phyloP scores from a whole-genome alignment of 1,140 invertebrate species.

The Drosophila persimilis region DNA sequence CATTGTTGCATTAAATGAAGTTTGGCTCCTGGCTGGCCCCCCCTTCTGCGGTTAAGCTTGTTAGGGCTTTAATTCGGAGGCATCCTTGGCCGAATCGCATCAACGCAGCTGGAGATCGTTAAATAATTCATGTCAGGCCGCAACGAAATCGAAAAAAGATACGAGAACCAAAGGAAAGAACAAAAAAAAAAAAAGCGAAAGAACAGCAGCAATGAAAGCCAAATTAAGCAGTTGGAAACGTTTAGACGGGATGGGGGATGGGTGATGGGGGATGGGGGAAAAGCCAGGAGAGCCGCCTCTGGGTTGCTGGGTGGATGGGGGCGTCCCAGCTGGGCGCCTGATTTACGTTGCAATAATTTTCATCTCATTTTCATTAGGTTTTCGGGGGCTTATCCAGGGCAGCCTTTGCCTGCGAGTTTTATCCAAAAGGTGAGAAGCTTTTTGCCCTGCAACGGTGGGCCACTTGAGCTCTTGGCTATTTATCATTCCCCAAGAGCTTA shows the following conservation, averaged over 20 bases:
- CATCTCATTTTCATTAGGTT: conserved; percentile 79
- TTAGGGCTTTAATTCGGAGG: conserved; percentile 73
- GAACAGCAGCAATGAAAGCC: conserved; percentile 75
- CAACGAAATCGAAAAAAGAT: conserved; percentile 32
- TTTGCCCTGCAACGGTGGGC: conserved; percentile 39
- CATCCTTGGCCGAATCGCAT: conserved; percentile 72
- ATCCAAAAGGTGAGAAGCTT: conserved; percentile 54
- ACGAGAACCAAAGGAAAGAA: conserved; percentile 11
- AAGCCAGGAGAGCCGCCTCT: conserved; percentile 16
- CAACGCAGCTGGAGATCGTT: conserved; percentile 77
- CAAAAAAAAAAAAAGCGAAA: conserved; percentile 25
- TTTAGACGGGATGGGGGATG: conserved; percentile 47
- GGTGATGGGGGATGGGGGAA: background rate
- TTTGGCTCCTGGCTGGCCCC: conserved; percentile 11
- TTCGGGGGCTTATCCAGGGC: conserved; percentile 43
- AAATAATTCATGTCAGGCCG: conserved; percentile 78
- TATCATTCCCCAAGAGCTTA: conserved; percentile 65
- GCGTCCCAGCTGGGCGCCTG: conserved; percentile 68
- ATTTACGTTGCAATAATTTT: conserved; percentile 81
- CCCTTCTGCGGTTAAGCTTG: conserved; percentile 66
- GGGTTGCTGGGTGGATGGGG: conserved; percentile 6
- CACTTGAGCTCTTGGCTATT: conserved; percentile 66
- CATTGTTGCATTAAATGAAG: conserved; percentile 74
- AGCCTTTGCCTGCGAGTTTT: conserved; percentile 17
- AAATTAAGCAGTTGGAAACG: conserved; percentile 78